Conservation (phyloP, 64 coral and sea anemone genomes). For the Porites lutea region DNA sequence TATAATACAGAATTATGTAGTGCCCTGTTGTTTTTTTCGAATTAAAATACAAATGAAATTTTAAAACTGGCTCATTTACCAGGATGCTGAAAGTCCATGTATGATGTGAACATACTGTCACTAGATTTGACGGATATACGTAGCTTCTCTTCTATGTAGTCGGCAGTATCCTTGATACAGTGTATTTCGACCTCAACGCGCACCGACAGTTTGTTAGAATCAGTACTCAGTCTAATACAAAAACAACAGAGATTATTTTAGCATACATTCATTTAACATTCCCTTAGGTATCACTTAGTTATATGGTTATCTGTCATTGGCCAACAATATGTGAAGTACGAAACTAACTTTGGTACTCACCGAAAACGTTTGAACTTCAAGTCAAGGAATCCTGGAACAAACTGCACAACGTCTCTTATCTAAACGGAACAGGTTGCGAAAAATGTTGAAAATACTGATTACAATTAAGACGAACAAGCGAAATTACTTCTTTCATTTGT, state of each 20-base stretch:
- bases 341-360: neutral
- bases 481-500: no score
- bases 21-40: no score
- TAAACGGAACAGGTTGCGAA: neutral
- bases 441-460: no score
- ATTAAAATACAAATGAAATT: neutral
- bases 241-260: neutral
- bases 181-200: constrained; percentile 14
- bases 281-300: no score
- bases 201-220: neutral
- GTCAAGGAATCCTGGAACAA: neutral
- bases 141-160: neutral
- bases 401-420: neutral
- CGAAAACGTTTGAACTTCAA: constrained; percentile 2
- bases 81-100: neutral
- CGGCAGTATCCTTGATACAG: constrained; percentile 4
- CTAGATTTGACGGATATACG: neutral
- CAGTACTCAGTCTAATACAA: neutral
- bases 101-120: neutral
- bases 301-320: no score
- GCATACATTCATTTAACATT: no score
- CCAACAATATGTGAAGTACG: no score
- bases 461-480: no score
- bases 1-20: no score
- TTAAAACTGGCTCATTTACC: neutral